These are phyloP conservation scores for Phenacoccus solenopsis DNA, from an alignment of 1,140 invertebrate genomes.

Conservation along the genomic window DNA sequence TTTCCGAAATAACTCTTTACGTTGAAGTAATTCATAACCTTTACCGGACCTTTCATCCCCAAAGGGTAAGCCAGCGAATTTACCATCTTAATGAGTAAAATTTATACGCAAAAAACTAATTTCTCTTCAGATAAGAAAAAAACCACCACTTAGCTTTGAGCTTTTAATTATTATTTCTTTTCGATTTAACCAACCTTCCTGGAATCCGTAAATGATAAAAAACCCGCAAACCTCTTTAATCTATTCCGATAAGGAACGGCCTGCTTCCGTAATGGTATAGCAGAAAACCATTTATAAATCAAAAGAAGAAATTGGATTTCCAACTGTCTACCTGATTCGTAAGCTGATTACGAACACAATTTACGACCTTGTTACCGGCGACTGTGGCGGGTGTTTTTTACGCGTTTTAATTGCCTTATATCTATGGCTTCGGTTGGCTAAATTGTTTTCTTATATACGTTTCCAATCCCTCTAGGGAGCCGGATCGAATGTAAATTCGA, in stretches of 20 bases:
- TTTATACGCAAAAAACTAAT: neutral
- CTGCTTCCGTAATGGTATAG: neutral
- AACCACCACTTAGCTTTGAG: neutral
- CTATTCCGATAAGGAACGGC: constrained; percentile 9
- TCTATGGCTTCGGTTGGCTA: neutral
- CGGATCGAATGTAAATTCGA: constrained; percentile 4
- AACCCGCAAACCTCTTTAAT: constrained; percentile 4
- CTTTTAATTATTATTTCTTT: constrained; percentile 4
- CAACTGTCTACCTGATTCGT: constrained; percentile 11
- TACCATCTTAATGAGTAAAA: neutral
- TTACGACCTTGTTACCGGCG: constrained; percentile 4
- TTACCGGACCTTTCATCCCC: neutral
- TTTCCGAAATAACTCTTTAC: neutral
- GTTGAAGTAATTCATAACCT: neutral
- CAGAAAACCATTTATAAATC: constrained; percentile 15
- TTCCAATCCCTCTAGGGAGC: neutral
- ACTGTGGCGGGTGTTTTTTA: neutral
- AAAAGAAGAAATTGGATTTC: constrained; percentile 17
- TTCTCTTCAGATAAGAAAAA: neutral
- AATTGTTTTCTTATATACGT: neutral
- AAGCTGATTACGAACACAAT: constrained; percentile 15
- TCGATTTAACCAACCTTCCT: neutral
- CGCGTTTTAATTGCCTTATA: neutral
- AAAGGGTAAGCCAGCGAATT: neutral
- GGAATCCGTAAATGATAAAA: constrained; percentile 4